Base-by-base conservation (phyloP, 2,113 vertebrate species). In the Grallaria varia region DNA sequence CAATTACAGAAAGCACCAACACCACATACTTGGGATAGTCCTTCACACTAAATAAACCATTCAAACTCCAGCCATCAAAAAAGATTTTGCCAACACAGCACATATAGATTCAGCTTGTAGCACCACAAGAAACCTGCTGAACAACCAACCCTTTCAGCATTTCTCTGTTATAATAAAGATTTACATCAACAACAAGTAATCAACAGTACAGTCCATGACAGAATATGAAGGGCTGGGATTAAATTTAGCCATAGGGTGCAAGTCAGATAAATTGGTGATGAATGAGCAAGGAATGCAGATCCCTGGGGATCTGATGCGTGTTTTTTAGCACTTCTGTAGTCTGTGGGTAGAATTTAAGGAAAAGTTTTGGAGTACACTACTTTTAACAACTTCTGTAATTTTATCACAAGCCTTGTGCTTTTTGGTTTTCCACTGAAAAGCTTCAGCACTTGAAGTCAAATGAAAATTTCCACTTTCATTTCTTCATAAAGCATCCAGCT, bases 251-350 rank as follows among this genome's bases (percentile, higher is more conserved):
- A 12, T 35, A 21, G 37, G 72, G 82, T 81, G 59, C 79, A 96
- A 92, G 88, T 96, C 95, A 93, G 89, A 91, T 91, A 91, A 84
- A 52, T n/a, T 91, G 91, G 60, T 95, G 89, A 81, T 89, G 89
- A 89, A 93, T 95, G 91, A 95, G 67, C 84, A 91, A 93, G 71
- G 58, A 58, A 22, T 96, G 45, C 72, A 83, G n/a, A 85, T 76
- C 82, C 85, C 55, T 14, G 37, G 78, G 64, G 56, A 93, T 91
- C 59, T 91, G 60, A 55, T 73, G 56, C 47, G 93, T 52, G 58
- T 87, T 78, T 84, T 91, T 75, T 88, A 88, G 44, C 83, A 78
- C 83, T 86, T 95, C 60, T 64, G 62, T 63, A 84, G 56, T 7
- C 44, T 60, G 95, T 81, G 89, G 93, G 95, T 63, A 68, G 78